phyloP scores from a whole-genome alignment of 2,888 invertebrate species.

The Ormyrus labotus region DNA sequence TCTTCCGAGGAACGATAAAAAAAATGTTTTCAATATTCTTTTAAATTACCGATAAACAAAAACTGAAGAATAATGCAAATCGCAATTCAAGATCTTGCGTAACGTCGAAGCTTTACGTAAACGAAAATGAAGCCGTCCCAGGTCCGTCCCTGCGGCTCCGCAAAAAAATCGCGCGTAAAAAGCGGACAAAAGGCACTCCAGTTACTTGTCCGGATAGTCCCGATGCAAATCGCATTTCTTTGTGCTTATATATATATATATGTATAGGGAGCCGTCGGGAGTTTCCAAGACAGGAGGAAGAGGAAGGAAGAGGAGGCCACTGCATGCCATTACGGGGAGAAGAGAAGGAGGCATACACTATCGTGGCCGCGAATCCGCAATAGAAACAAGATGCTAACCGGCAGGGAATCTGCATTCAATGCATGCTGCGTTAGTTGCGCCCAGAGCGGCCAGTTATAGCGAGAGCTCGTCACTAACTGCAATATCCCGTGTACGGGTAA shows the following conservation, averaged over 20 bases:
- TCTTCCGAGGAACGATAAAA: too few species aligned
- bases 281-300: not conserved
- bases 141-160: not conserved
- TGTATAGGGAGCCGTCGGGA: not conserved
- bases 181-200: too few species aligned
- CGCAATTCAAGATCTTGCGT: too few species aligned
- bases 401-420: constrained; percentile 62
- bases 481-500: too few species aligned
- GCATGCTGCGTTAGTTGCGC: constrained; percentile 73
- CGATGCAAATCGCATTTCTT: constrained; percentile 8
- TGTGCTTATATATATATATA: not conserved
- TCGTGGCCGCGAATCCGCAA: constrained; percentile 39
- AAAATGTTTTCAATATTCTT: too few species aligned
- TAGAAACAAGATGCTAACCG: constrained; percentile 61
- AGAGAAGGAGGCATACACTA: constrained; percentile 1
- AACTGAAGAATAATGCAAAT: too few species aligned
- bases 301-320: constrained; percentile 3
- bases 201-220: too few species aligned
- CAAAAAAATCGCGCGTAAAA: too few species aligned
- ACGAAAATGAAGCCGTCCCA: constrained; percentile 9
- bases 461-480: constrained; percentile 2
- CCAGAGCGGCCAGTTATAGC: constrained; percentile 65
- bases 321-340: not conserved
- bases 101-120: not conserved
- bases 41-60: too few species aligned